phyloP scores from a whole-genome alignment of 2,888 invertebrate genomes.

The Punctoribates punctum region DNA sequence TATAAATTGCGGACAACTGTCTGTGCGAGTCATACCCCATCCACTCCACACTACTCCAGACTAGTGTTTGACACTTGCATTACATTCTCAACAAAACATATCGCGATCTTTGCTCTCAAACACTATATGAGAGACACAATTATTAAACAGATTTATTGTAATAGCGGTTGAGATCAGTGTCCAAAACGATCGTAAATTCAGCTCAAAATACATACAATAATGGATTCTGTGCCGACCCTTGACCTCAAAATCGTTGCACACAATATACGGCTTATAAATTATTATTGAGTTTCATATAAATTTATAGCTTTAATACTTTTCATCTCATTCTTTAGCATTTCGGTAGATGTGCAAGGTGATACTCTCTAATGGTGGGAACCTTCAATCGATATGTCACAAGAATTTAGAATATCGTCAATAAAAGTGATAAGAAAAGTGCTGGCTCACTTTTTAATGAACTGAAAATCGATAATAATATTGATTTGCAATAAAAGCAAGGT shows the following conservation, averaged over 20 bases:
- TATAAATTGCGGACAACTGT: constrained; percentile 26
- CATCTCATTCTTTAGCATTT: too few relatives aligned
- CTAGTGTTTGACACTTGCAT: constrained; percentile 24
- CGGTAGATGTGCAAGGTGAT: too few relatives aligned
- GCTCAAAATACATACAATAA: not conserved
- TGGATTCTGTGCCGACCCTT: not conserved
- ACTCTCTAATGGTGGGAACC: too few relatives aligned
- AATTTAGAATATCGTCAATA: too few relatives aligned
- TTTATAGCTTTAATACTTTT: too few relatives aligned
- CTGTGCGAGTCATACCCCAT: not conserved
- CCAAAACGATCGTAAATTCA: not conserved
- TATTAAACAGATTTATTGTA: constrained; percentile 9
- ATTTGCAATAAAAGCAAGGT: too few relatives aligned
- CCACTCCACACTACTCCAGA: not conserved
- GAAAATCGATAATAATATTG: too few relatives aligned
- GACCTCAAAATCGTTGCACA: not conserved
- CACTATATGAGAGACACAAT: not conserved
- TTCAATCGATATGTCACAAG: too few relatives aligned
- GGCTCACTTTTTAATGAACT: too few relatives aligned
- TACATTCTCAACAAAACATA: not conserved
- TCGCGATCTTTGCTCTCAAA: not conserved
- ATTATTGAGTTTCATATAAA: not conserved
- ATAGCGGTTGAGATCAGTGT: not conserved
- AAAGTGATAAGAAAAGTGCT: too few relatives aligned
- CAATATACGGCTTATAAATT: not conserved